These are phyloP conservation scores for Theristus sp. DNA, from an alignment of 2,888 invertebrate species.

Conservation along the genomic window DNA sequence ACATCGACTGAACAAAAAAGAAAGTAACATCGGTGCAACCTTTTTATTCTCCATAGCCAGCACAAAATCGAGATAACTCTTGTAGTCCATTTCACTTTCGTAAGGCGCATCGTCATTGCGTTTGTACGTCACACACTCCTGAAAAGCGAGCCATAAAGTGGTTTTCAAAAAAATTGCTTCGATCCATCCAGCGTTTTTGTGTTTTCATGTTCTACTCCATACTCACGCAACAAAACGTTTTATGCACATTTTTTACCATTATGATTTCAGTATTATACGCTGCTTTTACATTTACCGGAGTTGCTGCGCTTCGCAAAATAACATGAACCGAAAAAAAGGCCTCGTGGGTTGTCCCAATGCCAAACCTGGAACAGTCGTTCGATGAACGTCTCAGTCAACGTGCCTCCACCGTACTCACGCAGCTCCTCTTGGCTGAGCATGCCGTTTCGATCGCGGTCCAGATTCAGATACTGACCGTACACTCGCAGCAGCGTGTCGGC, in stretches of 20 bases:
- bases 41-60: constrained; percentile 70
- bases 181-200: too few relatives aligned
- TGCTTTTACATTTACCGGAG: too few relatives aligned
- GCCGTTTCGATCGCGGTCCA: constrained; percentile 83
- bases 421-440: constrained; percentile 80
- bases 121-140: constrained; percentile 62
- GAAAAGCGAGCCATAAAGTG: constrained; percentile 46
- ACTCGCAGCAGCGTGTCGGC: constrained; percentile 51
- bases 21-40: not conserved
- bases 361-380: constrained; percentile 45
- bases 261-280: too few relatives aligned
- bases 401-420: constrained; percentile 70
- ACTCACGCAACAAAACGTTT: too few relatives aligned
- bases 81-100: constrained; percentile 88
- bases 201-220: too few relatives aligned
- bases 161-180: too few relatives aligned
- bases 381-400: constrained; percentile 69
- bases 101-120: constrained; percentile 34
- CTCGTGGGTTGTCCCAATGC: too few relatives aligned
- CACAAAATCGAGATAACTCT: constrained; percentile 81
- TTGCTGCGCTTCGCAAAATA: too few relatives aligned
- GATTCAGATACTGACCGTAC: constrained; percentile 76
- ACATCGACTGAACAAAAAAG: not conserved
- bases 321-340: too few relatives aligned
- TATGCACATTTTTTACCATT: too few relatives aligned